Evolutionary conservation across 2,113 vertebrate genomes (phyloP).

Genomic region (Prinia subflava): DNA sequence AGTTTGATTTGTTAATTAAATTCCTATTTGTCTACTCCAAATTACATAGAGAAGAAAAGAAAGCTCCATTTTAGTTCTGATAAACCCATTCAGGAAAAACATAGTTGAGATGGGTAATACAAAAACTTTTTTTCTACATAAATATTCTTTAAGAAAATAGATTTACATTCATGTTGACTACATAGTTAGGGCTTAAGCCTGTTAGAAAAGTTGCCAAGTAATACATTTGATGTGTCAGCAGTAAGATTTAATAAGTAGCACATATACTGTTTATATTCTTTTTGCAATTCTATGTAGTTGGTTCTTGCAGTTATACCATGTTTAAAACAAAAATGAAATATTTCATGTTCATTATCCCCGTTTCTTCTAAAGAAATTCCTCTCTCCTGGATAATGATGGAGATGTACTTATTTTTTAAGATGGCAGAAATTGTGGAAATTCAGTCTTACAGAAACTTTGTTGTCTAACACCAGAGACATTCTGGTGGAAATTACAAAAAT

Average conservation of each 20-base stretch:
- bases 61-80: not conserved
- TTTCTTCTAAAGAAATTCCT: not conserved
- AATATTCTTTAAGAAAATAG: not conserved
- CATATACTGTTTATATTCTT: not conserved
- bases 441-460: not conserved
- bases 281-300: not conserved
- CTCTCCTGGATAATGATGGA: not conserved
- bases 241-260: not conserved
- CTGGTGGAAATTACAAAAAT: not conserved
- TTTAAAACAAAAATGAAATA: not conserved
- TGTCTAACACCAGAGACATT: accelerated
- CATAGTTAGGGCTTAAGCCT: not conserved
- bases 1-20: not conserved
- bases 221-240: not conserved
- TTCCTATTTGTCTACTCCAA: not conserved
- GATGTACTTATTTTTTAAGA: not conserved
- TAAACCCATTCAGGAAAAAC: not conserved
- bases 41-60: not conserved
- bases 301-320: not conserved
- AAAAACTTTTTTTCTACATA: not conserved
- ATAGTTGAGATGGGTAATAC: not conserved
- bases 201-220: not conserved
- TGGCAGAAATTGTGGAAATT: not conserved
- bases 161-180: not conserved
- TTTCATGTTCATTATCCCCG: not conserved